A percentile compares a stretch with the other conserved stretches of the same genome.
Conservation (phyloP, 2,888 invertebrate species). For the Rapana venosa region DNA sequence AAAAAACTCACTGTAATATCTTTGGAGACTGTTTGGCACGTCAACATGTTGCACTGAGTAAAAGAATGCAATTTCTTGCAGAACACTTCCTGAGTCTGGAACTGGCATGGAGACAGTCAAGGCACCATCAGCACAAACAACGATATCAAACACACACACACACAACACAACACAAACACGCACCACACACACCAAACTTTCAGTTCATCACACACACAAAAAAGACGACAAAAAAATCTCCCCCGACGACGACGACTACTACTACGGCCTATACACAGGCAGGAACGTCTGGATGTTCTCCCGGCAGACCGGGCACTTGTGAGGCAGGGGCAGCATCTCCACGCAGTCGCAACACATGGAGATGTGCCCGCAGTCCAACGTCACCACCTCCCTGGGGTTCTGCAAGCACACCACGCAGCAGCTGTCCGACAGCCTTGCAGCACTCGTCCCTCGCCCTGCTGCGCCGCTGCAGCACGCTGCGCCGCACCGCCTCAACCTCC, state of each 20-base stretch:
- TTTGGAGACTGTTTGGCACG: too few species aligned
- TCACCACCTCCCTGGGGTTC: constrained; percentile 91
- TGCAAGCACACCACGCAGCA: constrained; percentile 91
- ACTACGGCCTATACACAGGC: constrained; percentile 78
- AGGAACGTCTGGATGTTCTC: constrained; percentile 84
- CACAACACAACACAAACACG: too few species aligned
- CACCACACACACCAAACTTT: too few species aligned
- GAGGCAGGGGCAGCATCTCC: constrained; percentile 82
- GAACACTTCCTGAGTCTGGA: too few species aligned
- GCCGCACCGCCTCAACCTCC: constrained; percentile 52
- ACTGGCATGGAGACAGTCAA: too few species aligned
- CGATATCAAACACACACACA: too few species aligned
- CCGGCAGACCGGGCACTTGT: constrained; percentile 89
- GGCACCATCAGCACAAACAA: too few species aligned
- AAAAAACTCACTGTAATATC: too few species aligned
- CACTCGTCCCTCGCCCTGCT: constrained; percentile 19
- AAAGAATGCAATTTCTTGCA: too few species aligned
- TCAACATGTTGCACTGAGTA: too few species aligned
- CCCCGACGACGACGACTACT: neutral
- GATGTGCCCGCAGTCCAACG: constrained; percentile 93
- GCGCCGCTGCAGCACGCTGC: constrained; percentile 20
- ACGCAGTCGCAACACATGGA: constrained; percentile 93
- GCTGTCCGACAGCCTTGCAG: constrained; percentile 76
- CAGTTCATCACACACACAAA: too few species aligned
- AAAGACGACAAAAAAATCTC: too few species aligned